These are phyloP conservation scores for Echeneis naucrates DNA, from an alignment of 2,797 vertebrate genomes.

Conservation along the genomic window DNA sequence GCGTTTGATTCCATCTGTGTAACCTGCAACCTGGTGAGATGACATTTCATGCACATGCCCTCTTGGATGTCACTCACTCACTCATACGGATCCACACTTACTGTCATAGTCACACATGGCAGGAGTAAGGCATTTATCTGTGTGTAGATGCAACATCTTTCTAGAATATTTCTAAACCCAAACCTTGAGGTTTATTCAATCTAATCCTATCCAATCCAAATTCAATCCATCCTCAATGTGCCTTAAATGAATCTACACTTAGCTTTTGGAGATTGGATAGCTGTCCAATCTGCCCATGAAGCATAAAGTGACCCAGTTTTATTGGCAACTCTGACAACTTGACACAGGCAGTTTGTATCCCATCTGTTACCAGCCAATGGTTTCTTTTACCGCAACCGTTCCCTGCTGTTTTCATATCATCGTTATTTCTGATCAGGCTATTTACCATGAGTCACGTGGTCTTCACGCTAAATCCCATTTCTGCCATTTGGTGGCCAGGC, in stretches of 20 bases:
- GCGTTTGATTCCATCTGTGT: too few relatives aligned
- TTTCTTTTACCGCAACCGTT: slow-evolving; percentile 2
- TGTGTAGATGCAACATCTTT: slow-evolving; percentile 12
- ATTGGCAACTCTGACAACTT: not conserved
- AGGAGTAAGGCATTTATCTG: not conserved
- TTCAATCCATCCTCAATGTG: not conserved
- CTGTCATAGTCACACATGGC: not conserved
- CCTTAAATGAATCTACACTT: too few relatives aligned
- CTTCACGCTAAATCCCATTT: slow-evolving; percentile 90
- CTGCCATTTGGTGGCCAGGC: slow-evolving; percentile 88
- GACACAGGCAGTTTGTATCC: too few relatives aligned
- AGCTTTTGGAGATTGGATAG: not conserved
- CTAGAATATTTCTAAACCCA: not conserved
- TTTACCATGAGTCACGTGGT: slow-evolving; percentile 86
- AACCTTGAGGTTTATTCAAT: not conserved
- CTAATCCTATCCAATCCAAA: slow-evolving; percentile 3
- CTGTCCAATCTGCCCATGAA: not conserved
- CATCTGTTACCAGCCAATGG: not conserved
- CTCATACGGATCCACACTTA: not conserved
- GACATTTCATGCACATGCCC: too few relatives aligned
- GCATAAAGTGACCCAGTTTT: not conserved
- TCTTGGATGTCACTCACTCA: not conserved
- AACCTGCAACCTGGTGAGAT: too few relatives aligned
- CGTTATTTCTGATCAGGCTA: slow-evolving; percentile 34
- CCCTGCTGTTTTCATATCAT: not conserved